A percentile compares a stretch with the other conserved stretches of the same genome.
phyloP scores from a whole-genome alignment of 2,888 invertebrate genomes.

The Heliconius erato region DNA sequence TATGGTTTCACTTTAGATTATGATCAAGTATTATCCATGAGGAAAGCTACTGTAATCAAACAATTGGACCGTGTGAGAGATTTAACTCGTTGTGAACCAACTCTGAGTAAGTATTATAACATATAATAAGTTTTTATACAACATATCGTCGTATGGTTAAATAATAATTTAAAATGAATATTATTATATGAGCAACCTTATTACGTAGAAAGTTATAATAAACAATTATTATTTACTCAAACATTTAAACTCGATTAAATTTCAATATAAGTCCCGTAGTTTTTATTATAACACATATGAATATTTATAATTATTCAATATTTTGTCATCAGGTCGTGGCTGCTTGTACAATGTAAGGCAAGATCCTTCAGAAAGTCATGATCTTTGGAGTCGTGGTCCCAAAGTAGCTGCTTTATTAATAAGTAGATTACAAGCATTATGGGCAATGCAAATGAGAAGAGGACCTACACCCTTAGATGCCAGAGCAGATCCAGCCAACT shows the following conservation, averaged over 20 bases:
- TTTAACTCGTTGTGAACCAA: slow-evolving; percentile 69
- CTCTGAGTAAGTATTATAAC: slow-evolving; percentile 68
- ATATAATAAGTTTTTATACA: no score
- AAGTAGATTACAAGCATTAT: slow-evolving; percentile 74
- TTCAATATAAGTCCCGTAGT: background rate
- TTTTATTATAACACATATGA: background rate
- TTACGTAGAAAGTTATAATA: no score
- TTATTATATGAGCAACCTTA: background rate
- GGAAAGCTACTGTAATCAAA: slow-evolving; percentile 66
- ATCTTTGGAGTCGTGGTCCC: slow-evolving; percentile 85
- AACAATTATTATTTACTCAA: background rate
- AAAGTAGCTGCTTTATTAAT: slow-evolving; percentile 77
- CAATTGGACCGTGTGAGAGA: slow-evolving; percentile 71
- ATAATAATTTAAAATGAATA: background rate
- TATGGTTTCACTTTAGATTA: slow-evolving; percentile 68
- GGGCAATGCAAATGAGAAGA: slow-evolving; percentile 81
- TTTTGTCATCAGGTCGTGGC: slow-evolving; percentile 78
- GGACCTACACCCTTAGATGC: slow-evolving; percentile 78
- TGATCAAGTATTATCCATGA: slow-evolving; percentile 63
- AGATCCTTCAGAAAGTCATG: slow-evolving; percentile 93
- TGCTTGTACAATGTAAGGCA: slow-evolving; percentile 91
- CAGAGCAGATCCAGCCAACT: slow-evolving; percentile 89
- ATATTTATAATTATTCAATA: background rate
- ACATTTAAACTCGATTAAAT: background rate
- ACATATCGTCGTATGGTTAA: slow-evolving; percentile 61